These are phyloP conservation scores for Spicauda simplicius DNA, from an alignment of 2,888 invertebrate genomes.

Conservation along the genomic window DNA sequence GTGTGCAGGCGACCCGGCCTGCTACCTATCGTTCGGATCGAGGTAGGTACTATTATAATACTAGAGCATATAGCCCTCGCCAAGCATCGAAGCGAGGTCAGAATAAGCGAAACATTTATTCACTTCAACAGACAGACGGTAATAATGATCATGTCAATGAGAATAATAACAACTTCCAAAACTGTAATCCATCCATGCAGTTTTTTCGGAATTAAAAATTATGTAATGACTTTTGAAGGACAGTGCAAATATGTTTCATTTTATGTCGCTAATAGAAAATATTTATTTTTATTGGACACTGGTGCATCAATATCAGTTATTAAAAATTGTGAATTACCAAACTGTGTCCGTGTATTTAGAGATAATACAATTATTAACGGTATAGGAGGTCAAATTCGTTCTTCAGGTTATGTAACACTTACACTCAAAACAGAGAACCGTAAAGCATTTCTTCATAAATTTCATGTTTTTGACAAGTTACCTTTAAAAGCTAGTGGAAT, in stretches of 20 bases:
- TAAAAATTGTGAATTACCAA: constrained; percentile 9
- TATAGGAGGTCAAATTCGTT: constrained; percentile 23
- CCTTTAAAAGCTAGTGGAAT: constrained; percentile 20
- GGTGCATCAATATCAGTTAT: constrained; percentile 20
- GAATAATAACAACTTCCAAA: too few species aligned
- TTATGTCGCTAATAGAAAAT: background rate
- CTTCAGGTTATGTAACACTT: constrained; percentile 9
- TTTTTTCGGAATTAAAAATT: constrained; percentile 17
- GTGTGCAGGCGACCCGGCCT: background rate
- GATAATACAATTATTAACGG: constrained; percentile 13
- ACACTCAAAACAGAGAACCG: too few species aligned
- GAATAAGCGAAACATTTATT: background rate
- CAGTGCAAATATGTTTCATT: constrained; percentile 17
- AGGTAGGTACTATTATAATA: constrained; percentile 11
- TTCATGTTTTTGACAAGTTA: constrained; percentile 14
- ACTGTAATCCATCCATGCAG: background rate
- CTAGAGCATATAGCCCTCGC: constrained; percentile 7
- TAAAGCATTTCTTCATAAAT: constrained; percentile 4
- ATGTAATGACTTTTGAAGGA: constrained; percentile 2
- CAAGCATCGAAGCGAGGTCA: background rate
- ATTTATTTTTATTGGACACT: constrained; percentile 9
- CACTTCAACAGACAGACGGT: background rate
- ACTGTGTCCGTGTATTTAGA: background rate
- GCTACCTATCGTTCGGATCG: constrained; percentile 2
- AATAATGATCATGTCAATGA: too few species aligned